These are phyloP conservation scores for Lepus oiostolus DNA, from an alignment of 2,797 vertebrate species.

Conservation along the genomic window DNA sequence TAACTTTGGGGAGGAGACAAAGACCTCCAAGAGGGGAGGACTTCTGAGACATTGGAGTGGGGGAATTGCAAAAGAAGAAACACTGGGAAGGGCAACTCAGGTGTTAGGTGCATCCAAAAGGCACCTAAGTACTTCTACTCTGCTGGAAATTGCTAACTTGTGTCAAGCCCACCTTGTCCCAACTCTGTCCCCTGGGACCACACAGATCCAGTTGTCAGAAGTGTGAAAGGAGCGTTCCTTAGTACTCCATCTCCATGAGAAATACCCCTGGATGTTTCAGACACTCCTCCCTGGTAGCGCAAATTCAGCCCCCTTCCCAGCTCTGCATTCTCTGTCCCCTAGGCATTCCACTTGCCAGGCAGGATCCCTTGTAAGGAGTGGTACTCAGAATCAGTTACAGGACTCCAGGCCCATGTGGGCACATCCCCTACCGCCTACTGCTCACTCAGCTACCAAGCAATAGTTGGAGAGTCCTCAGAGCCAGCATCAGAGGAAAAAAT, in stretches of 20 bases:
- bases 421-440: background rate
- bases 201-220: background rate
- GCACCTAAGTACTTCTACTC: background rate
- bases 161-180: background rate
- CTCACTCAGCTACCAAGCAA: slow-evolving; percentile 43
- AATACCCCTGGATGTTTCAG: background rate
- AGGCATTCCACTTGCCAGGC: slow-evolving; percentile 35
- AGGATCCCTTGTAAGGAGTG: background rate
- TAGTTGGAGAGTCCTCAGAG: background rate
- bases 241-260: background rate
- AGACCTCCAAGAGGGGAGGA: background rate
- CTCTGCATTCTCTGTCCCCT: background rate
- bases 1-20: background rate
- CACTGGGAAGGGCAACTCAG: background rate
- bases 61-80: background rate
- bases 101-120: background rate
- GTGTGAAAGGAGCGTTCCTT: background rate
- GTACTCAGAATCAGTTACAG: slow-evolving; percentile 17
- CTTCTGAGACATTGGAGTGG: background rate
- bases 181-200: background rate
- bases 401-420: background rate
- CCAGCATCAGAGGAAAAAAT: background rate
- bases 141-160: background rate
- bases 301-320: background rate
- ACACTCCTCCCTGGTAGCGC: rapidly evolving